Evolutionary conservation across 2,797 vertebrate genomes (phyloP).

Genomic region (Valencia hispanica): DNA sequence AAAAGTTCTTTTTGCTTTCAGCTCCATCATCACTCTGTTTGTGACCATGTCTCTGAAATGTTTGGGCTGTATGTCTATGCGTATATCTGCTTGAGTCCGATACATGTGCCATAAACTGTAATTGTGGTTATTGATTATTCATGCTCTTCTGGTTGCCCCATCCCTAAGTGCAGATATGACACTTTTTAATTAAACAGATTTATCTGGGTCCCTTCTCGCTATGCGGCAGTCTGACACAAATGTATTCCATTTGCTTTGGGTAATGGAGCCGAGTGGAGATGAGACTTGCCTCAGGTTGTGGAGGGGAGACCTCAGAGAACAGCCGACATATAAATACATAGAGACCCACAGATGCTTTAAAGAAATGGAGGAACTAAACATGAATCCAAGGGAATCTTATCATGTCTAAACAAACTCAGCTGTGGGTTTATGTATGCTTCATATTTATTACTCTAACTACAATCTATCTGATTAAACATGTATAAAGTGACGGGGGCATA

Average conservation of each 20-base stretch:
- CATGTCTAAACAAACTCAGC: slow-evolving; percentile 32
- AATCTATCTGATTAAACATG: slow-evolving; percentile 40
- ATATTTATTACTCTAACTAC: slow-evolving; percentile 37
- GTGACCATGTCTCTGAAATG: slow-evolving; percentile 15
- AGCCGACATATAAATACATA: slow-evolving; percentile 45
- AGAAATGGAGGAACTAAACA: slow-evolving; percentile 39
- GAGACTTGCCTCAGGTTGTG: slow-evolving; percentile 61
- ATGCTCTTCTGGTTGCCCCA: slow-evolving; percentile 69
- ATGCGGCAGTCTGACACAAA: slow-evolving; percentile 76
- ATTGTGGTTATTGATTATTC: slow-evolving; percentile 77
- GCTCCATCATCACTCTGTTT: slow-evolving; percentile 24
- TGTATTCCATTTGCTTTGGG: slow-evolving; percentile 78
- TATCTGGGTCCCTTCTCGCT: slow-evolving; percentile 74
- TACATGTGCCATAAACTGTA: slow-evolving; percentile 14
- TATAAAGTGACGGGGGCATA: slow-evolving; percentile 14
- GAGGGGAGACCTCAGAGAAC: slow-evolving; percentile 36
- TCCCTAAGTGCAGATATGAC: slow-evolving; percentile 84
- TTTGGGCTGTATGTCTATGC: slow-evolving; percentile 9
- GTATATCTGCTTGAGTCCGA: slow-evolving; percentile 10
- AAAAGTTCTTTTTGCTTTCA: slow-evolving; percentile 21
- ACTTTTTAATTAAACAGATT: slow-evolving; percentile 87
- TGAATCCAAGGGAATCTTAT: slow-evolving; percentile 12
- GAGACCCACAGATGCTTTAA: slow-evolving; percentile 25
- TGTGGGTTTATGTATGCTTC: slow-evolving; percentile 34
- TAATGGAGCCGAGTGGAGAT: slow-evolving; percentile 76